Conservation (phyloP, 2,797 vertebrate species). For the Spheniscus humboldti region DNA sequence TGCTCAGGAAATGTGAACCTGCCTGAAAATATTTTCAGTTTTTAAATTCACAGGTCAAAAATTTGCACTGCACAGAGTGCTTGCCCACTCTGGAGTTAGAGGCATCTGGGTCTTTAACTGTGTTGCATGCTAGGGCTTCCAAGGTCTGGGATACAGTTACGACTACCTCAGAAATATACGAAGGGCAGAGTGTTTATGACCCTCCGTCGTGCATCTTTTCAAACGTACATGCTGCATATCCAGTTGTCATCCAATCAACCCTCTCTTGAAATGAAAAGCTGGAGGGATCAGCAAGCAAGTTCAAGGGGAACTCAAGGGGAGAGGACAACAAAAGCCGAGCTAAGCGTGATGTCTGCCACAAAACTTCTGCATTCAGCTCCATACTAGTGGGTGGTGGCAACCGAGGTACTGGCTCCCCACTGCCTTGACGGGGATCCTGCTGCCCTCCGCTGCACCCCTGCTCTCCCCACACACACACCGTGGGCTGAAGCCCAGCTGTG, state of each 20-base stretch:
- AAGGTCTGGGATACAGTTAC: background rate
- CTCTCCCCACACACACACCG: background rate
- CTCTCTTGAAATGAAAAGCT: background rate
- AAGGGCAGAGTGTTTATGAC: background rate
- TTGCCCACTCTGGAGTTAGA: background rate
- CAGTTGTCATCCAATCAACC: background rate
- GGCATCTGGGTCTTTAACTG: background rate
- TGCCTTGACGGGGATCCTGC: fast-evolving
- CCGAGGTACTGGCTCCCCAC: background rate
- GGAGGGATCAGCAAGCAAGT: background rate
- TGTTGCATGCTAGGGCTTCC: background rate
- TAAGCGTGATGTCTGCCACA: fast-evolving
- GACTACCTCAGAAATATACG: background rate
- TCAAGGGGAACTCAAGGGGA: background rate
- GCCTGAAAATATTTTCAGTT: background rate
- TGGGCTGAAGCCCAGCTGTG: background rate
- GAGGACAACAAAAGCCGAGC: background rate
- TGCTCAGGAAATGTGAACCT: background rate
- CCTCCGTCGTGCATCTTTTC: background rate
- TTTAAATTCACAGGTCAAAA: background rate
- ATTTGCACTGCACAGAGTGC: background rate
- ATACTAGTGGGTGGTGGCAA: background rate
- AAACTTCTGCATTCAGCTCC: background rate
- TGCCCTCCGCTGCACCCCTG: background rate
- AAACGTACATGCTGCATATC: background rate